Percentiles rank a stretch among this genome's conserved stretches.
Evolutionary conservation across 2,797 vertebrate genomes (phyloP).

Genomic region (Gymnodraco acuticeps): DNA sequence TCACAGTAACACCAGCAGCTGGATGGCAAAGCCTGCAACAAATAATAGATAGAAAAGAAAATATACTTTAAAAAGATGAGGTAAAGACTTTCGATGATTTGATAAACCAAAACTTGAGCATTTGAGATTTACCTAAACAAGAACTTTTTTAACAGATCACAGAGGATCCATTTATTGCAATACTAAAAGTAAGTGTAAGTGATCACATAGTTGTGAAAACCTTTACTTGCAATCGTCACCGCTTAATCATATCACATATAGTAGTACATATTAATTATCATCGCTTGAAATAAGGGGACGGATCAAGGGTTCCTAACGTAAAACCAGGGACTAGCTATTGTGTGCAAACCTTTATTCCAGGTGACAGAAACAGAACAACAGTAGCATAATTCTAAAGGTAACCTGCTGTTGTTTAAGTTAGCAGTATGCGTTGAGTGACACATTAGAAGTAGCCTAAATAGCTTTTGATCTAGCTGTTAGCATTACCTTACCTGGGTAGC

Average conservation of each 20-base stretch:
- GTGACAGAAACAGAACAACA: not conserved
- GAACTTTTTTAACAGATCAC: not conserved
- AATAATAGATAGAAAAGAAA: not conserved
- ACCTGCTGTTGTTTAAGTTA: not conserved
- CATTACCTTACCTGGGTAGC: not conserved
- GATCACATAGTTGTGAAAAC: not conserved
- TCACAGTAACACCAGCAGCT: slow-evolving; percentile 8
- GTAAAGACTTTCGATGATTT: not conserved
- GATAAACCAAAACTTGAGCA: not conserved
- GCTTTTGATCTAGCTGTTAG: not conserved
- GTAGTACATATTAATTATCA: not conserved
- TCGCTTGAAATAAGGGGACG: not conserved
- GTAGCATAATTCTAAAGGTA: not conserved
- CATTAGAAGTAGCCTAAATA: not conserved
- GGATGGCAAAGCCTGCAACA: slow-evolving; percentile 17
- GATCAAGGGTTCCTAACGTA: not conserved
- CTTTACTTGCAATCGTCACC: too few relatives aligned
- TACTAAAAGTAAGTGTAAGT: not conserved
- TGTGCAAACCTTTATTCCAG: not conserved
- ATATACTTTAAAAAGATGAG: not conserved
- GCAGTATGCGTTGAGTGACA: not conserved
- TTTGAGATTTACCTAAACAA: not conserved
- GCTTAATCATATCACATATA: not conserved
- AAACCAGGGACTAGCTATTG: not conserved
- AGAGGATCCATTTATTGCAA: not conserved